phyloP scores from a whole-genome alignment of 2,888 invertebrate genomes.

The Eugnorisma glareosa region DNA sequence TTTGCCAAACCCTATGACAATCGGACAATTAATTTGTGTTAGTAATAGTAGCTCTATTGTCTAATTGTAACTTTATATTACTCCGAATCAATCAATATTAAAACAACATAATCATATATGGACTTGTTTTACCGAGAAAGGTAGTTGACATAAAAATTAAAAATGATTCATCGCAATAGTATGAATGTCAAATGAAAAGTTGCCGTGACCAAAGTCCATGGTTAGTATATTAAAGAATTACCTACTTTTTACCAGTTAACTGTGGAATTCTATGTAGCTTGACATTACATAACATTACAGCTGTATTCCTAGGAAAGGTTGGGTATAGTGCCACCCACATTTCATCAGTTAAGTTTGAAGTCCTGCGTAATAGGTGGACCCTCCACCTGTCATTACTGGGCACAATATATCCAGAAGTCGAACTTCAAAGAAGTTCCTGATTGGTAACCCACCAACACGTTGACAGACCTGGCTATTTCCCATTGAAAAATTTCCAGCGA shows the following conservation, averaged over 20 bases:
- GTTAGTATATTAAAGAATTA: not conserved
- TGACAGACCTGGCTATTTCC: not conserved
- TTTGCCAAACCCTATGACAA: not conserved
- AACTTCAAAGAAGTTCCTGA: not conserved
- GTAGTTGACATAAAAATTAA: slow-evolving; percentile 19
- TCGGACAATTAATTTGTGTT: not conserved
- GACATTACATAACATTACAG: not conserved
- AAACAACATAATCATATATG: not conserved
- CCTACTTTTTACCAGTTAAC: not conserved
- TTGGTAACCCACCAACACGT: not conserved
- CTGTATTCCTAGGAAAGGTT: not conserved
- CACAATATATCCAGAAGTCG: not conserved
- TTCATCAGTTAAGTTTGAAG: not conserved
- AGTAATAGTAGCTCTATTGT: not conserved
- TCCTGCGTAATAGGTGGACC: not conserved
- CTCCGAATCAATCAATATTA: slow-evolving; percentile 3
- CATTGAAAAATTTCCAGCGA: not conserved
- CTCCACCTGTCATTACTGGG: not conserved
- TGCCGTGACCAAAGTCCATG: slow-evolving; percentile 19
- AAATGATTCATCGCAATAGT: slow-evolving; percentile 29
- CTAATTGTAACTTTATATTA: not conserved
- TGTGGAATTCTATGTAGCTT: slow-evolving; percentile 21
- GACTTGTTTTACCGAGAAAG: slow-evolving; percentile 26
- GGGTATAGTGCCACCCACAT: not conserved
- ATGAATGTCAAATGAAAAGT: slow-evolving; percentile 15